These are phyloP conservation scores for Carpatolechia fugitivella DNA, from an alignment of 2,888 invertebrate genomes.

Conservation along the genomic window DNA sequence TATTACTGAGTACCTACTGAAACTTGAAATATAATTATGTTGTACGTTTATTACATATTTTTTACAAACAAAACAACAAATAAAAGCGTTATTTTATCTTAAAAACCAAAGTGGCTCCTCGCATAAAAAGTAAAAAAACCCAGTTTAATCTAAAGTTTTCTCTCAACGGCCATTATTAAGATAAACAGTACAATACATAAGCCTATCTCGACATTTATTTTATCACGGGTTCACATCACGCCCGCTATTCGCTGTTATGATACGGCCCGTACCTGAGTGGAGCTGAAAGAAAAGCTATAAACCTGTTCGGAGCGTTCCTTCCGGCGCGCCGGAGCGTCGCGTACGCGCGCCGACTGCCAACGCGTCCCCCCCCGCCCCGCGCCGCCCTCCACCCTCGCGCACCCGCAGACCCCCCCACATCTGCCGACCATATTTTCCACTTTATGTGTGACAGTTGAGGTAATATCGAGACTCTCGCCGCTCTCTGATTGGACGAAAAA, in stretches of 20 bases:
- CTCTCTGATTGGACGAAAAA: constrained; percentile 80
- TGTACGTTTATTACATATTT: no score
- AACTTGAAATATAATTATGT: no score
- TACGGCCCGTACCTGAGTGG: constrained; percentile 78
- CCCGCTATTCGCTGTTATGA: constrained; percentile 79
- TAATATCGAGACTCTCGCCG: constrained; percentile 80
- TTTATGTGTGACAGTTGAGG: constrained; percentile 81
- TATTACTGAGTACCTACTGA: no score
- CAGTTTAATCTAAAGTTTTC: constrained; percentile 75
- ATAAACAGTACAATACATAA: constrained; percentile 80
- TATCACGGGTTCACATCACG: constrained; percentile 80
- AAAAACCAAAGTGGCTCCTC: constrained; percentile 37
- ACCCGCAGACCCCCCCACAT: constrained; percentile 61
- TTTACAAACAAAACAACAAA: not conserved
- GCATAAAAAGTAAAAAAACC: constrained; percentile 40
- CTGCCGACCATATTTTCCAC: constrained; percentile 81
- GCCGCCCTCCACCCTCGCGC: constrained; percentile 33
- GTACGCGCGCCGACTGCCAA: constrained; percentile 73
- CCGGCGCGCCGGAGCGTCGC: constrained; percentile 75
- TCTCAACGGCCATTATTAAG: constrained; percentile 77
- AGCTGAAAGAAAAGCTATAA: constrained; percentile 81
- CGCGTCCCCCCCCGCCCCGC: constrained; percentile 40
- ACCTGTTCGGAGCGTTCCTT: constrained; percentile 76
- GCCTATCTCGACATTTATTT: constrained; percentile 80
- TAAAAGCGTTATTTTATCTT: constrained; percentile 19